phyloP scores from a whole-genome alignment of 2,113 vertebrate genomes.

The Malurus elegans region DNA sequence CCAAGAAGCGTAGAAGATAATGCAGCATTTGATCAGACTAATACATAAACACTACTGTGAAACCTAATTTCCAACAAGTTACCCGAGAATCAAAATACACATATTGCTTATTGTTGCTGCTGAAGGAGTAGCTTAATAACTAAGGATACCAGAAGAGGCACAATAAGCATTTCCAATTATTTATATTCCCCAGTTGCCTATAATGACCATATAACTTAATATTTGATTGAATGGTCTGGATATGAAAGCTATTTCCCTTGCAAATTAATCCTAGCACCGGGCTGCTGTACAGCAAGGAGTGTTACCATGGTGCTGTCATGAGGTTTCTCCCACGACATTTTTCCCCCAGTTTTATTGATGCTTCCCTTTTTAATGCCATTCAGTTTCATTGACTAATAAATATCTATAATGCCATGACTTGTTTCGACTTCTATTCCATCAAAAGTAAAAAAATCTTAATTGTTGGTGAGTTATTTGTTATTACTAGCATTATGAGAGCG shows the following conservation, averaged over 20 bases:
- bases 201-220: slow-evolving; percentile 1
- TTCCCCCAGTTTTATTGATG: not conserved
- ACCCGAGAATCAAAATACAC: not conserved
- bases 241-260: slow-evolving; percentile 17
- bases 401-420: not conserved
- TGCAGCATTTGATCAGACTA: slow-evolving; percentile 30
- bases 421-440: not conserved
- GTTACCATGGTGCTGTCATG: not conserved
- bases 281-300: not conserved
- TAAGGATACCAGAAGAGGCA: not conserved
- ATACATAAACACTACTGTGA: slow-evolving; percentile 19
- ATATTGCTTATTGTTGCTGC: slow-evolving; percentile 1
- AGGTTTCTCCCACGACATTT: not conserved
- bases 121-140: slow-evolving; percentile 29
- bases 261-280: not conserved
- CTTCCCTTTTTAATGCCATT: not conserved
- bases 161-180: slow-evolving; percentile 7
- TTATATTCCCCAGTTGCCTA: slow-evolving; percentile 1
- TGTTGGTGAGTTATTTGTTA: not conserved
- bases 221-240: not conserved
- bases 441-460: not conserved
- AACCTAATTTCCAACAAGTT: slow-evolving; percentile 45
- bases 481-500: not conserved
- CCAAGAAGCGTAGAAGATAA: not conserved
- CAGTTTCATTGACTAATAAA: not conserved